phyloP scores from a whole-genome alignment of 2,888 invertebrate genomes.

The Eueremaeus valkanovi region DNA sequence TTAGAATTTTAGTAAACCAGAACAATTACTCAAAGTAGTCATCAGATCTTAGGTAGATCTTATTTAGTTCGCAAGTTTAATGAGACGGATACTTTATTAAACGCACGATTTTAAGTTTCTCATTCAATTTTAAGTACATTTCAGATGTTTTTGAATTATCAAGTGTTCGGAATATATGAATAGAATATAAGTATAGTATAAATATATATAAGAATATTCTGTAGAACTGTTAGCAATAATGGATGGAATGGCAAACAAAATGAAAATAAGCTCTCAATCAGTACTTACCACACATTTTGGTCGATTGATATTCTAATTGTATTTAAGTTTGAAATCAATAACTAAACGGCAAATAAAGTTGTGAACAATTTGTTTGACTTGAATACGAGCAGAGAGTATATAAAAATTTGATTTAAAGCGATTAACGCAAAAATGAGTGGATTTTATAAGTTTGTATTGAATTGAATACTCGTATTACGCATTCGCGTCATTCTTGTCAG shows the following conservation, averaged over 20 bases:
- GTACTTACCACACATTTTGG: conserved; percentile 24
- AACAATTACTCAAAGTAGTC: no score
- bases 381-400: neutral
- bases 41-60: no score
- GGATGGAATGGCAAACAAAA: neutral
- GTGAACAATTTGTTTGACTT: neutral
- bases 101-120: no score
- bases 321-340: neutral
- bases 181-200: no score
- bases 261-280: neutral
- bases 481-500: conserved; percentile 9
- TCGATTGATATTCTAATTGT: neutral
- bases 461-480: conserved; percentile 10
- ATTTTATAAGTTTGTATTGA: neutral
- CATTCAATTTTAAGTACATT: no score
- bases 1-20: no score
- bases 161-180: no score
- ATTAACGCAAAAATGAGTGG: neutral
- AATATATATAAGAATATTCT: neutral
- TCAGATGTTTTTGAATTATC: no score
- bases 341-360: no score
- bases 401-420: neutral
- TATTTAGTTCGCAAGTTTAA: no score
- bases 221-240: neutral
- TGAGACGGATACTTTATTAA: no score